Percentiles rank a stretch among this genome's conserved stretches.
These are phyloP conservation scores for Drosophila saltans DNA, from an alignment of 1,140 invertebrate species.

Conservation along the genomic window DNA sequence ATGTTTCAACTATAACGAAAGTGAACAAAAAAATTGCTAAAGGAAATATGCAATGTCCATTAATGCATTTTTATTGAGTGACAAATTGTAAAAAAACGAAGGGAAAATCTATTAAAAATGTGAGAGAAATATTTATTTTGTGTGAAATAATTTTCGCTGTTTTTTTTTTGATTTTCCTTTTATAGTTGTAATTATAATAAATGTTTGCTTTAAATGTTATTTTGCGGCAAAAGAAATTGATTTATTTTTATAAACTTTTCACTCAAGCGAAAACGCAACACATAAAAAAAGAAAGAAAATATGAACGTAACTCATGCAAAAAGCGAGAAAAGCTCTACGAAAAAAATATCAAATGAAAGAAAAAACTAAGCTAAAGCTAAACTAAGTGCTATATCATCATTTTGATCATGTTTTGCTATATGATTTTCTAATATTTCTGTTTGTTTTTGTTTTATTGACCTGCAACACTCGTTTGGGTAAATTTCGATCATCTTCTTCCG, in stretches of 20 bases:
- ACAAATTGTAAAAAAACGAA: constrained; percentile 14
- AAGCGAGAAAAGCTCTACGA: constrained; percentile 39
- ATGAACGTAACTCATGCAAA: constrained; percentile 23
- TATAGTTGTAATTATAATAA: constrained; percentile 36
- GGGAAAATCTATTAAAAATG: constrained; percentile 22
- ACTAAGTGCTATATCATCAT: not conserved
- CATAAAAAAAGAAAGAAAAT: constrained; percentile 34
- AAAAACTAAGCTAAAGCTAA: constrained; percentile 3
- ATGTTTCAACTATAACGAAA: constrained; percentile 19
- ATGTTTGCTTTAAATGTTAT: constrained; percentile 43
- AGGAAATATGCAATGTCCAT: constrained; percentile 32
- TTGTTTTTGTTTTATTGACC: constrained; percentile 85
- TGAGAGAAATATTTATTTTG: constrained; percentile 13
- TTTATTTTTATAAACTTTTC: constrained; percentile 19
- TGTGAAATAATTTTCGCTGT: not conserved
- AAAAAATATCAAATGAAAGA: constrained; percentile 24
- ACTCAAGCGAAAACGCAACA: constrained; percentile 51
- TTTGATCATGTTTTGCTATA: not conserved
- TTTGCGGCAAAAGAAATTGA: constrained; percentile 1
- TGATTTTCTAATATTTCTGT: not conserved
- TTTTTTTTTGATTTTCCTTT: not conserved
- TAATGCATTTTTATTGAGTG: constrained; percentile 48
- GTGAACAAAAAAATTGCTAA: constrained; percentile 22
- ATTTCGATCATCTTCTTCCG: constrained; percentile 96
- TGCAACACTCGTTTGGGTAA: constrained; percentile 96